Conservation (phyloP, 2,113 vertebrate genomes). For the Hippocampus guttulatus region DNA sequence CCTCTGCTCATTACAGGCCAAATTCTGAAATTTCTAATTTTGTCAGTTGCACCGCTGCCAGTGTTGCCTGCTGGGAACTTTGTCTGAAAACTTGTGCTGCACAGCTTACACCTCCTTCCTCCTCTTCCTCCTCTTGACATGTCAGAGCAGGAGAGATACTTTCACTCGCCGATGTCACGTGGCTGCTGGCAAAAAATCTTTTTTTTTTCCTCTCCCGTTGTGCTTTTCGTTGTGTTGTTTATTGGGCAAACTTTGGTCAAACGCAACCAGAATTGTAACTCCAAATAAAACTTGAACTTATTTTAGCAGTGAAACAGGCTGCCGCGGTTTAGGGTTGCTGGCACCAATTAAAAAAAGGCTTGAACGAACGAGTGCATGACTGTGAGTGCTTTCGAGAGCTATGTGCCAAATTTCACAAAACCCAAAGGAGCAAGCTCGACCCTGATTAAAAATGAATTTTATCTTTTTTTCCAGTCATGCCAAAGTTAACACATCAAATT, state of each 20-base stretch:
- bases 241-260: not conserved
- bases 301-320: not conserved
- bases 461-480: no score
- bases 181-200: conserved; percentile 22
- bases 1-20: conserved; percentile 18
- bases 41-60: conserved; percentile 28
- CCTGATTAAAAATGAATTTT: no score
- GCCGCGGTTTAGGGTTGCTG: not conserved
- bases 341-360: not conserved
- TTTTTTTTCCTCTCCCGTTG: conserved; percentile 1
- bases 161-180: conserved; percentile 30
- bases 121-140: conserved; percentile 33
- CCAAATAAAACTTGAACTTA: not conserved
- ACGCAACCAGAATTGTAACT: not conserved
- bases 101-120: conserved; percentile 53
- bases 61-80: conserved; percentile 37
- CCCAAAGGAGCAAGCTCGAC: not conserved
- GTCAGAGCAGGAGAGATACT: conserved; percentile 40
- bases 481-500: no score
- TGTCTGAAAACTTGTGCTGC: conserved; percentile 39
- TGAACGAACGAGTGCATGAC: not conserved
- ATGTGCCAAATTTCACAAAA: not conserved
- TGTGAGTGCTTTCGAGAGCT: not conserved
- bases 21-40: conserved; percentile 42
- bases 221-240: conserved; percentile 1